Conservation (phyloP, 2,797 vertebrate species). For the Apogon hyalosoma region DNA sequence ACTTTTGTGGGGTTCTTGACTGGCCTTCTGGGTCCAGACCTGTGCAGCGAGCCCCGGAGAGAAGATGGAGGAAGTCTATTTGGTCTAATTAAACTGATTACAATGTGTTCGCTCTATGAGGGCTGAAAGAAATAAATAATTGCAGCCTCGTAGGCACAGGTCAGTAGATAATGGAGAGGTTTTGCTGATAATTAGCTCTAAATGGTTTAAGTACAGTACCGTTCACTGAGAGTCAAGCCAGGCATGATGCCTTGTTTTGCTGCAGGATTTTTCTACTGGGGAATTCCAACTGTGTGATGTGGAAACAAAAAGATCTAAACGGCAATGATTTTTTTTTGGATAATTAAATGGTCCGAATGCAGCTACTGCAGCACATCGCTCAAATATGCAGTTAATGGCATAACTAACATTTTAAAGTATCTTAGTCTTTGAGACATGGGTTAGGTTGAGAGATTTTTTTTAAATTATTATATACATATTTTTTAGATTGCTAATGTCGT, state of each 20-base stretch:
- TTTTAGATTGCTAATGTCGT: no score
- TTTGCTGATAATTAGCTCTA: slow-evolving; percentile 72
- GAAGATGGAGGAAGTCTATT: slow-evolving; percentile 53
- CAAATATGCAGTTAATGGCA: neutral
- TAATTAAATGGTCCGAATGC: neutral
- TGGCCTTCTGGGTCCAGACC: slow-evolving; percentile 27
- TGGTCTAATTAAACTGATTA: slow-evolving; percentile 76
- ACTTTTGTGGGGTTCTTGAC: slow-evolving; percentile 30
- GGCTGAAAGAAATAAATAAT: slow-evolving; percentile 65
- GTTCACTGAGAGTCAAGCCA: slow-evolving; percentile 29
- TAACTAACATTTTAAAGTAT: no score
- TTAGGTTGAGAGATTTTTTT: no score
- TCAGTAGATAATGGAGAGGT: slow-evolving; percentile 73
- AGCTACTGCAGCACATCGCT: neutral
- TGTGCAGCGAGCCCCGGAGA: slow-evolving; percentile 32
- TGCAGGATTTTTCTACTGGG: neutral
- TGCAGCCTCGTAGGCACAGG: slow-evolving; percentile 58
- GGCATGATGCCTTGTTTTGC: slow-evolving; percentile 25
- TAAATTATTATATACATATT: no score
- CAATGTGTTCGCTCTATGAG: slow-evolving; percentile 36
- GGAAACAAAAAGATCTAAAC: neutral
- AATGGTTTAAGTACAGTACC: slow-evolving; percentile 60
- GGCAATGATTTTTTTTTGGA: neutral
- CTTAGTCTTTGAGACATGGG: no score
- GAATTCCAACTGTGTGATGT: neutral